Percentiles rank a stretch among this genome's conserved stretches.
These are phyloP conservation scores for Xenopus borealis DNA, from an alignment of 2,113 vertebrate genomes.

Conservation along the genomic window DNA sequence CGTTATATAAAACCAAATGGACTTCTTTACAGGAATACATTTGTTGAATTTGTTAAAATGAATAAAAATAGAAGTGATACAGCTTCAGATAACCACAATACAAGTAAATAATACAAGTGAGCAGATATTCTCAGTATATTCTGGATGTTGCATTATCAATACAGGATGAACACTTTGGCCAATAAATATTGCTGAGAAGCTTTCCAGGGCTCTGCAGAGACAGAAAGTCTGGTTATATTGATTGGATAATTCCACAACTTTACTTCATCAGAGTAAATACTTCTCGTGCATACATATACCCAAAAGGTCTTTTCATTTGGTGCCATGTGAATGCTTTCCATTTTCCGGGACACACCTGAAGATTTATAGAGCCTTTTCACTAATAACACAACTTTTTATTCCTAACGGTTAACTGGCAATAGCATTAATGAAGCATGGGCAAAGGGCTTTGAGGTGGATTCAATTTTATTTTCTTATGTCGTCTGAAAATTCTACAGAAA, in stretches of 20 bases:
- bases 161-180: constrained; percentile 20
- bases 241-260: constrained; percentile 26
- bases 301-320: constrained; percentile 9
- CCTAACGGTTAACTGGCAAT: neutral
- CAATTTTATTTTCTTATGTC: too few species aligned
- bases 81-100: constrained; percentile 8
- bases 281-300: constrained; percentile 2
- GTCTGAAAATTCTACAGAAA: too few species aligned
- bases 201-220: constrained; percentile 28
- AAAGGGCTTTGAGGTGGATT: too few species aligned
- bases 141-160: constrained; percentile 32
- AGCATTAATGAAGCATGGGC: too few species aligned
- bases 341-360: constrained; percentile 6
- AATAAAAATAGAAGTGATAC: neutral
- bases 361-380: neutral
- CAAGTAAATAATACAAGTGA: neutral
- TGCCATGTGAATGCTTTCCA: neutral
- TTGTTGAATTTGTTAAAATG: too few species aligned
- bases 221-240: constrained; percentile 38
- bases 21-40: too few species aligned
- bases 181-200: constrained; percentile 22
- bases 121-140: neutral
- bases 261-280: constrained; percentile 3
- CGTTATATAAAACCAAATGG: too few species aligned
- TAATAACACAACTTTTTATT: neutral